A percentile compares a stretch with the other conserved stretches of the same genome.
phyloP scores from a whole-genome alignment of 2,113 vertebrate species.

The Aegithalos caudatus region DNA sequence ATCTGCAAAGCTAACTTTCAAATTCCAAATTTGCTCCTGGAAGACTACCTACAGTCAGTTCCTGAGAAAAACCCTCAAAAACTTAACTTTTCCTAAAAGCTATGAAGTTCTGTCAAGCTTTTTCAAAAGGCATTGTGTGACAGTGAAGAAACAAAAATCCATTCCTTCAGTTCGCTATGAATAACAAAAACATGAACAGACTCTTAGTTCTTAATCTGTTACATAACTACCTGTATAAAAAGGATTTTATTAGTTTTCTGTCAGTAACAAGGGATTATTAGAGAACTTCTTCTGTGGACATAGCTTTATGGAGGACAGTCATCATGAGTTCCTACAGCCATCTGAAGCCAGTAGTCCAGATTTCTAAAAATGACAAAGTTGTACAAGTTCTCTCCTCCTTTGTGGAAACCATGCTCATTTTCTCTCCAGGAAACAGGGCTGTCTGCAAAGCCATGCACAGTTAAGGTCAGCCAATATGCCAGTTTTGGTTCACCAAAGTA shows the following conservation, averaged over 20 bases:
- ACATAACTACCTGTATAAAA: background rate
- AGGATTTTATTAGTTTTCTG: background rate
- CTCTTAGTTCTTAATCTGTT: background rate
- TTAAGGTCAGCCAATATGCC: conserved; percentile 80
- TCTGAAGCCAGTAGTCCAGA: conserved; percentile 86
- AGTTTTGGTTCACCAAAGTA: conserved; percentile 79
- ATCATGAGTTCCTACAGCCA: conserved; percentile 83
- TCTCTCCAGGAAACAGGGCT: conserved; percentile 87
- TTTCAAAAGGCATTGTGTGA: background rate
- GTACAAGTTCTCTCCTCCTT: conserved; percentile 89
- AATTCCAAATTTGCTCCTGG: background rate
- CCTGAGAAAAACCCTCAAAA: background rate
- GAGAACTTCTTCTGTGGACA: background rate
- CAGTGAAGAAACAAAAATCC: background rate
- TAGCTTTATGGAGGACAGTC: conserved; percentile 79
- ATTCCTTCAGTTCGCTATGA: background rate
- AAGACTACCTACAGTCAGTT: background rate
- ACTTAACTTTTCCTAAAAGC: background rate
- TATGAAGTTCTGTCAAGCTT: background rate
- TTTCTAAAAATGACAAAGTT: conserved; percentile 85
- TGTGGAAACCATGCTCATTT: conserved; percentile 82
- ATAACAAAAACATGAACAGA: background rate
- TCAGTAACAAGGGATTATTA: background rate
- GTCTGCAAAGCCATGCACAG: conserved; percentile 89
- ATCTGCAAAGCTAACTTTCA: background rate